Percentiles rank a stretch among this genome's conserved stretches.
Evolutionary conservation across 2,797 vertebrate genomes (phyloP).

Genomic region (Acanthornis magna): DNA sequence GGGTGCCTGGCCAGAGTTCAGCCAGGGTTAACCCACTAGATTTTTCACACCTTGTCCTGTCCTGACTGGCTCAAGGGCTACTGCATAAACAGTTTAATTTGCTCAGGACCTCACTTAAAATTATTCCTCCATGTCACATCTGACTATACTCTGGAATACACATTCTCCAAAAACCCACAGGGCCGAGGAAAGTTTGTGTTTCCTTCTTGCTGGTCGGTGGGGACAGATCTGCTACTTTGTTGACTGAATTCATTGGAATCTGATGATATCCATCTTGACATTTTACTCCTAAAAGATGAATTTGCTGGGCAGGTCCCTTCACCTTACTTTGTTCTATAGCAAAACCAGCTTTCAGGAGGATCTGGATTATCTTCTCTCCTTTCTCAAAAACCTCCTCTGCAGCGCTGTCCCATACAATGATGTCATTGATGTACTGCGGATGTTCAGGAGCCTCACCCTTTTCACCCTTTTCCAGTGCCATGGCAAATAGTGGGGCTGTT

Average conservation of each 20-base stretch:
- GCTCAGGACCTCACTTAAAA: neutral
- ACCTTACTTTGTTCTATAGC: neutral
- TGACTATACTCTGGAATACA: neutral
- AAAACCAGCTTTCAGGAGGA: neutral
- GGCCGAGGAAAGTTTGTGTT: neutral
- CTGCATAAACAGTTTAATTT: neutral
- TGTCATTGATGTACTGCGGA: neutral
- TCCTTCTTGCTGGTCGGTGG: neutral
- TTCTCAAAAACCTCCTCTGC: neutral
- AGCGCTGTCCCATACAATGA: neutral
- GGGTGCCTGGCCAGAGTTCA: neutral
- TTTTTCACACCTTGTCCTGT: too few relatives aligned
- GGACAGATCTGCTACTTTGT: neutral
- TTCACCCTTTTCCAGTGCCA: neutral
- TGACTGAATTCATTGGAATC: neutral
- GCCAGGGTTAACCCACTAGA: neutral
- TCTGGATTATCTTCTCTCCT: neutral
- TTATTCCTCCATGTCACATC: neutral
- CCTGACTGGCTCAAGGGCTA: neutral
- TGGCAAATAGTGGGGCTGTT: neutral
- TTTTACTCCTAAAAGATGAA: neutral
- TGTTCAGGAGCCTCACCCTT: neutral
- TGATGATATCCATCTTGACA: neutral
- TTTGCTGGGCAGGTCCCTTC: neutral
- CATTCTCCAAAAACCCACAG: neutral